Evolutionary conservation across 2,888 invertebrate genomes (phyloP).

Genomic region (Rhagonycha fulva): DNA sequence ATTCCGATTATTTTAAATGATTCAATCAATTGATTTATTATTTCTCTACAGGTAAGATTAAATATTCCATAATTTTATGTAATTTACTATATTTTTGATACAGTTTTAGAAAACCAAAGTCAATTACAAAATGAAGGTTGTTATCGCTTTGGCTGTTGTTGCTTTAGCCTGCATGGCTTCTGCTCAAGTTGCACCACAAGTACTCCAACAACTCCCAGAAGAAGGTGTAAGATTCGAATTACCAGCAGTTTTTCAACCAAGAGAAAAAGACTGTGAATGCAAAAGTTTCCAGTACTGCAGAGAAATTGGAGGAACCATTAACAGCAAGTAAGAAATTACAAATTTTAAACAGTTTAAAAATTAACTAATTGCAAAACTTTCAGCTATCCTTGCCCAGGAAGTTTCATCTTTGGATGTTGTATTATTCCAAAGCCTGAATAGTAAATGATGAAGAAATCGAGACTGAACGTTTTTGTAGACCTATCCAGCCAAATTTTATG

Average conservation of each 20-base stretch:
- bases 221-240: neutral
- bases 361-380: neutral
- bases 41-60: neutral
- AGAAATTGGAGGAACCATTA: neutral
- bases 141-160: neutral
- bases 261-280: neutral
- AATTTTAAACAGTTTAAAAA: neutral
- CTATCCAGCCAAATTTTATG: neutral
- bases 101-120: neutral
- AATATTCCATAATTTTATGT: neutral
- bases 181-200: neutral
- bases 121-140: neutral
- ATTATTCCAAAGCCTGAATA: neutral
- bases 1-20: neutral
- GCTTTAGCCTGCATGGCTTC: neutral
- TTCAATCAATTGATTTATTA: neutral
- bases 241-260: neutral
- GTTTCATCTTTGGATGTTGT: neutral
- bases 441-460: neutral
- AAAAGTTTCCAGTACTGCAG: neutral
- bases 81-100: neutral
- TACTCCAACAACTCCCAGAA: neutral
- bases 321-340: neutral
- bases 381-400: neutral
- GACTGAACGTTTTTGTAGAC: neutral